A percentile compares a stretch with the other conserved stretches of the same genome.
Conservation (phyloP, 35 echinoderm and acorn worm species). For the Lytechinus variegatus region DNA sequence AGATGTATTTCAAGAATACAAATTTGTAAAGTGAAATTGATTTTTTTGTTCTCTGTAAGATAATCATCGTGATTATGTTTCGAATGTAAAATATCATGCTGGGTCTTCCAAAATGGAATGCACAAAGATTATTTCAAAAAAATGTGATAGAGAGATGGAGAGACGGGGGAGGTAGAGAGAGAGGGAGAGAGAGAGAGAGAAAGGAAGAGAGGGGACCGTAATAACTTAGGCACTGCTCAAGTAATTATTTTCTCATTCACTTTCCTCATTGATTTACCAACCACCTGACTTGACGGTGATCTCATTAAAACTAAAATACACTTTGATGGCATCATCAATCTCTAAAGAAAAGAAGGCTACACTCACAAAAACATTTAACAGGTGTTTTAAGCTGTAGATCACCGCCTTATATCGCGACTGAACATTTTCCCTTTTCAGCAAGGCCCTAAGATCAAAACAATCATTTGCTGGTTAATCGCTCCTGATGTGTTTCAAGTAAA, state of each 20-base stretch:
- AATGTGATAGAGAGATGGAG: not conserved
- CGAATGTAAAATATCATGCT: no score
- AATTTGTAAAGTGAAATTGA: no score
- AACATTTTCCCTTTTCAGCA: no score
- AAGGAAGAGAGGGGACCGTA: not conserved
- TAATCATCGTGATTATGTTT: no score
- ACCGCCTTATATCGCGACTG: not conserved
- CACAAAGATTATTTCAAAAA: no score
- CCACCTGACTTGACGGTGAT: not conserved
- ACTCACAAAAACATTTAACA: not conserved
- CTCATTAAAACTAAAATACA: constrained; percentile 11
- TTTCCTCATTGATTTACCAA: not conserved
- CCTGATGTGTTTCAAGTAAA: no score
- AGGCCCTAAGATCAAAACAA: no score
- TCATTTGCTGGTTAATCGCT: no score
- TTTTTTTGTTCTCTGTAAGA: no score
- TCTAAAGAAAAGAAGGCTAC: not conserved
- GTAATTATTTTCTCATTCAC: not conserved
- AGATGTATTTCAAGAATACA: no score
- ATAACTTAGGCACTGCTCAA: not conserved
- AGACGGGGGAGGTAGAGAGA: not conserved
- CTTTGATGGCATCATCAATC: constrained; percentile 11
- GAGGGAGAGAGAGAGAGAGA: not conserved
- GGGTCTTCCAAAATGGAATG: no score
- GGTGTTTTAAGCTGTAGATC: not conserved